Base-by-base conservation (phyloP, 2,113 vertebrate genomes). In the Brevimyrus niger region DNA sequence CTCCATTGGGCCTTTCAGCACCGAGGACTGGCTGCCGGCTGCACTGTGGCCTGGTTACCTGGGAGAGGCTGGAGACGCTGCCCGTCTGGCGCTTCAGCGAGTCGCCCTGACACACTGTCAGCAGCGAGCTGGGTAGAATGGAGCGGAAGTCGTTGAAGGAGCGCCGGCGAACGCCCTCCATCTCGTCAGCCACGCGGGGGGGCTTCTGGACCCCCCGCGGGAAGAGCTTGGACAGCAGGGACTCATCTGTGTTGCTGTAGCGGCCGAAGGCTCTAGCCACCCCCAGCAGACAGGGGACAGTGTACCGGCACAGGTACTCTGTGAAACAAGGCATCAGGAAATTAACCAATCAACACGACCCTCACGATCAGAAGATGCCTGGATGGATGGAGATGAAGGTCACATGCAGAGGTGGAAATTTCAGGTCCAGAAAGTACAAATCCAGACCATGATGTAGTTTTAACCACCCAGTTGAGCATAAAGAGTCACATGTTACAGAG, bases 131-230 rank as follows among this genome's bases (percentile, higher is more conserved):
- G 35, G 98, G 98, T 82, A 99, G 95, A 94, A 99, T 99, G 82
- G 98, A 98, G 88, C 98, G 96, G 91, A 99, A 99, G 91, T 99
- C 98, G 21, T 97, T 99, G 92, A 99, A 99, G 73, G 98, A 99
- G 19, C 98, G 96, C 0, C 98, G 94, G 4, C 96, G 96, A 3
- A 94, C 92, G 0, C 96, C 94, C 27, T 99, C 98, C 0, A 94
- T 88, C 8, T 98, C 97, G 4, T 97, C 97, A 0, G 93, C 92
- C 8, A 94, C 91, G 1, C 95, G 92, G 88, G 94, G 92, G 21
- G 96, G 91, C 27, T 97, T 96, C 0, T 95, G 95, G 0, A 92
- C 91, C 0, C 96, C 93, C 91, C 96, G 97, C 0, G 98, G 98
- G 82, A 99, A 99, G 65, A 99, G 96, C 93, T 97, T 99, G 17